These are phyloP conservation scores for Drosophila infuscata DNA, from an alignment of 2,888 invertebrate species.

Conservation along the genomic window DNA sequence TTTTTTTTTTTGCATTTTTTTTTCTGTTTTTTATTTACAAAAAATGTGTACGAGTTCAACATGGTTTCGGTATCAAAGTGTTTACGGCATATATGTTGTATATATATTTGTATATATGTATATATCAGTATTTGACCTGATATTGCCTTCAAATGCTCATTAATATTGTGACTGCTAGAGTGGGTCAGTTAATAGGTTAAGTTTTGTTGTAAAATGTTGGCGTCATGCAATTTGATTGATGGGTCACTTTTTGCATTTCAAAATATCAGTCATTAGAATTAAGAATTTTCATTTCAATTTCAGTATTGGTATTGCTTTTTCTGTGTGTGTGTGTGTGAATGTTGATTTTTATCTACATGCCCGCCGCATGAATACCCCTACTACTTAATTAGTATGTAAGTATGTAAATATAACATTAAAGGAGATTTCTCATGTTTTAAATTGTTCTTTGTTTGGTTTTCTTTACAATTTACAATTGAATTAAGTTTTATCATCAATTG, in stretches of 20 bases:
- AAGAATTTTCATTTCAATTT: constrained; percentile 35
- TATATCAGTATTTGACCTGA: constrained; percentile 46
- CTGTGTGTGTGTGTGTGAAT: not conserved
- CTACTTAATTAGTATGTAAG: constrained; percentile 39
- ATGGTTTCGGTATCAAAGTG: constrained; percentile 65
- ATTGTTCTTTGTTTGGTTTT: constrained; percentile 27
- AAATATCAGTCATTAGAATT: constrained; percentile 67
- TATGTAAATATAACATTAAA: constrained; percentile 61
- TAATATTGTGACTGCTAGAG: constrained; percentile 31
- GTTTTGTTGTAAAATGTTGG: constrained; percentile 14
- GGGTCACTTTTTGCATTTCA: constrained; percentile 7
- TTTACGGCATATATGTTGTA: constrained; percentile 24
- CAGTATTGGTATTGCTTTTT: constrained; percentile 9
- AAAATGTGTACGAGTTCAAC: constrained; percentile 52
- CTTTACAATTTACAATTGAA: constrained; percentile 77
- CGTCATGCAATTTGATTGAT: constrained; percentile 22
- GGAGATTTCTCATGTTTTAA: constrained; percentile 45
- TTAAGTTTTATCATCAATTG: constrained; percentile 46
- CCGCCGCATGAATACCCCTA: constrained; percentile 6
- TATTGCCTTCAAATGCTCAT: constrained; percentile 46
- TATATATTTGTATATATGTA: constrained; percentile 34
- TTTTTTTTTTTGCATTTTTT: constrained; percentile 6
- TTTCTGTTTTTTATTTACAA: constrained; percentile 63
- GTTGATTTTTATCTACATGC: constrained; percentile 14
- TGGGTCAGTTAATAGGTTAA: constrained; percentile 47